Evolutionary conservation across 2,113 vertebrate genomes (phyloP), one percentile per base, ranked within the genome.

Genomic region (Ammospiza caudacuta): DNA sequence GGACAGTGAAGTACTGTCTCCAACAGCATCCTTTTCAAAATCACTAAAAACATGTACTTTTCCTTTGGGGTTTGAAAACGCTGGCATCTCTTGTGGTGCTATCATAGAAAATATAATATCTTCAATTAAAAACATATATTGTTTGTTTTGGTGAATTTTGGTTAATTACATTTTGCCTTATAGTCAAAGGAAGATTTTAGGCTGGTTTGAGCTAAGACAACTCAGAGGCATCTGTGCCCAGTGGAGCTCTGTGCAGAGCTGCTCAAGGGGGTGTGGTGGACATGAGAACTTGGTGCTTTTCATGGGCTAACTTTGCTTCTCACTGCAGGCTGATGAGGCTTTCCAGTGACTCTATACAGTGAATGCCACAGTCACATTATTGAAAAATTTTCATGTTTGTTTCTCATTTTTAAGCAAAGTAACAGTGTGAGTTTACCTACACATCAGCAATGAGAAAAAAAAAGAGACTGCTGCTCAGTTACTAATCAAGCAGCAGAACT

Each of bases 361-460:
- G 39, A 77, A 4, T 61, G 23, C 17, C 24, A 55, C 20, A 57
- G 52, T 24, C 44, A 33, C 0, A 0, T 15, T 6, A 49, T 3
- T 54, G 28, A 84, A 82, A 75, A 61, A 16, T 31, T 4, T 4
- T 82, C 27, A 41, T 33, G 5, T 49, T 35, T 83, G 10, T 57
- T n/a, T 89, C 24, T 52, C 6, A 6, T 15, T 76, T 89, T 54
- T 43, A 90, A 80, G 20, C 5, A 24, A 52, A 58, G 35, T 24
- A 78, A 47, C 4, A 68, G 23, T 66, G 12, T 5, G 20, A 66
- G 12, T 46, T 20, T 54, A 6, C 21, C 27, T 75, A 14, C 27
- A 31, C 27, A 41, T 5, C 16, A 73, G 16, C 19, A 91, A 23
- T 28, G 44, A 52, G 43, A 44, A 44, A 44, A 44, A 44, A 46